A percentile compares a stretch with the other conserved stretches of the same genome.
Conservation (phyloP, 2,113 vertebrate genomes). For the Manacus vitellinus region DNA sequence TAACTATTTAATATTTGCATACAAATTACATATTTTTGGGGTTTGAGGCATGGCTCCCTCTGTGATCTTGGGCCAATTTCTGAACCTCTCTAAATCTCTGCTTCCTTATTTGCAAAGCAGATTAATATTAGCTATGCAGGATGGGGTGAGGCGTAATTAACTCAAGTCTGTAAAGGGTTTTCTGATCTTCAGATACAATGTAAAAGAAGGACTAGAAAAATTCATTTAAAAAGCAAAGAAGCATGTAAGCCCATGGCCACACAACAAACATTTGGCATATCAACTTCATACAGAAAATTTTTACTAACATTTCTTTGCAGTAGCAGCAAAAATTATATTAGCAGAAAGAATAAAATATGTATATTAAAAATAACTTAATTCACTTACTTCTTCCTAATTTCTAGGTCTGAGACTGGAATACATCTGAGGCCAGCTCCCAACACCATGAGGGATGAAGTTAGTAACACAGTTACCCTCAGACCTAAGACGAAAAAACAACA, state of each 20-base stretch:
- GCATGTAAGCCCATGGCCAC: not conserved
- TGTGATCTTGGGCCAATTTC: constrained; percentile 36
- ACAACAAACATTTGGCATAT: not conserved
- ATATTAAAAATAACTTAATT: not conserved
- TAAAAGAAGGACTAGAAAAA: not conserved
- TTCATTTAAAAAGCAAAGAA: not conserved
- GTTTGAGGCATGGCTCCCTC: not conserved
- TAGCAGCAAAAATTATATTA: not conserved
- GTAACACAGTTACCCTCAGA: constrained; percentile 87
- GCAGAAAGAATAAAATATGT: not conserved
- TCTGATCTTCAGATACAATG: not conserved
- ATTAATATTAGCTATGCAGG: not conserved
- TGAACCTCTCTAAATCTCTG: not conserved
- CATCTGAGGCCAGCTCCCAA: constrained; percentile 87
- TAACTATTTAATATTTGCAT: constrained; percentile 35
- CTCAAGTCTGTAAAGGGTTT: not conserved
- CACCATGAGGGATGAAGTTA: constrained; percentile 90
- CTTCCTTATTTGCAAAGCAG: constrained; percentile 29
- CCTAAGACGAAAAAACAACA: constrained; percentile 73
- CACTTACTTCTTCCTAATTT: constrained; percentile 87
- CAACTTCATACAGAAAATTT: not conserved
- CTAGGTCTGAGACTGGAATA: constrained; percentile 82
- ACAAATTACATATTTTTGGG: not conserved
- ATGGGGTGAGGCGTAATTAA: not conserved
- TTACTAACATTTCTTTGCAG: not conserved